These are phyloP conservation scores for Malaclemys terrapin DNA, from an alignment of 2,113 vertebrate species.

Conservation along the genomic window DNA sequence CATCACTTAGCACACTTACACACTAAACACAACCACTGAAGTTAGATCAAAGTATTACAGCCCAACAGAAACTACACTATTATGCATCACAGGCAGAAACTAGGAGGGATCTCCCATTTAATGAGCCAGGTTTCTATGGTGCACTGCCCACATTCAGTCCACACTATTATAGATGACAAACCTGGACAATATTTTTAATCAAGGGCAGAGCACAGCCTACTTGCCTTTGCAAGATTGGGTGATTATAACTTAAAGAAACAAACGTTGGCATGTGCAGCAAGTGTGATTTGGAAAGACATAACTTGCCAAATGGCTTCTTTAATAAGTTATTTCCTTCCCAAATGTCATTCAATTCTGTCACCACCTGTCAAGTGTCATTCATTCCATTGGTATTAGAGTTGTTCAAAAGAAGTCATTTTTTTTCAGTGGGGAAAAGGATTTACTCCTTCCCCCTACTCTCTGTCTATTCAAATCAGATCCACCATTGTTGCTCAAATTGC, in stretches of 20 bases:
- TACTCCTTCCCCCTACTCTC: neutral
- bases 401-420: no score
- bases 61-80: no score
- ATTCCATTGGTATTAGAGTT: no score
- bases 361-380: no score
- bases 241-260: neutral
- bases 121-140: neutral
- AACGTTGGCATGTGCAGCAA: rapidly evolving
- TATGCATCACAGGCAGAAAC: no score
- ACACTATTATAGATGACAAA: neutral
- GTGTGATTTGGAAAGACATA: neutral
- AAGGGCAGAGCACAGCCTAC: neutral
- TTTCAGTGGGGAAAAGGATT: neutral
- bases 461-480: no score
- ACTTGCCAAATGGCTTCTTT: neutral
- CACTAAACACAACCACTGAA: no score
- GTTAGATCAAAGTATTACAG: no score
- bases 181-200: neutral
- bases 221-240: no score
- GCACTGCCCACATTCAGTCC: no score
- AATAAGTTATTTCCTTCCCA: neutral
- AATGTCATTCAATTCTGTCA: neutral
- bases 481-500: no score
- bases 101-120: neutral
- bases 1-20: no score